Conservation (phyloP, 2,797 vertebrate species). For the Sphaeramia orbicularis region DNA sequence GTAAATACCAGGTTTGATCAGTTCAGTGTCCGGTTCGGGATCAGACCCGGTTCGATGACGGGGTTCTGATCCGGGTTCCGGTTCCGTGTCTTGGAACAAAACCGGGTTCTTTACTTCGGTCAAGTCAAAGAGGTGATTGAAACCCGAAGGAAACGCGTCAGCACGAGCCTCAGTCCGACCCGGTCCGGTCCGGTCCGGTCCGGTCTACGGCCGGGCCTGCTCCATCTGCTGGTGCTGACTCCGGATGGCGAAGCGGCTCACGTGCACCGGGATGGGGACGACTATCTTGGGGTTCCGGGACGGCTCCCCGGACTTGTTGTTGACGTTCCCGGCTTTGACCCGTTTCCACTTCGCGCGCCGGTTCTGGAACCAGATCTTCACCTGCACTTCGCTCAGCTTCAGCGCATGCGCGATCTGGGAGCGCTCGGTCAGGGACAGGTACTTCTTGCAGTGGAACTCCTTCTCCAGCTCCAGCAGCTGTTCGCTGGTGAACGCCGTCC, state of each 20-base stretch:
- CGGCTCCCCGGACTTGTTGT: slow-evolving; percentile 97
- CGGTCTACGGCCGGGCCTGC: slow-evolving; percentile 89
- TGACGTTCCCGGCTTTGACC: slow-evolving; percentile 97
- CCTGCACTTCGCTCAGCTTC: slow-evolving; percentile 98
- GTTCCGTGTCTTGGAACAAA: too few relatives aligned
- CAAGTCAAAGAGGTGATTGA: too few relatives aligned
- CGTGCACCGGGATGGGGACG: slow-evolving; percentile 97
- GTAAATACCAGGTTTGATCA: too few relatives aligned
- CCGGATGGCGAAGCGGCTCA: slow-evolving; percentile 97
- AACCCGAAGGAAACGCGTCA: too few relatives aligned
- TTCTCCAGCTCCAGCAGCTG: slow-evolving; percentile 98
- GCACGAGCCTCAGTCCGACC: too few relatives aligned
- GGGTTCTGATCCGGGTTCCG: too few relatives aligned
- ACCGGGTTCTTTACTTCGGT: too few relatives aligned
- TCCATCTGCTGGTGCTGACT: slow-evolving; percentile 99
- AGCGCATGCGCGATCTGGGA: slow-evolving; percentile 98
- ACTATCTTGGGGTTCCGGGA: slow-evolving; percentile 98
- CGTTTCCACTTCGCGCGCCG: slow-evolving; percentile 97
- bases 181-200: background rate
- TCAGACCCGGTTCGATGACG: too few relatives aligned
- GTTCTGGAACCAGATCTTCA: slow-evolving; percentile 99
- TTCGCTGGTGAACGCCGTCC: slow-evolving; percentile 98
- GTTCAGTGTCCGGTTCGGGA: too few relatives aligned
- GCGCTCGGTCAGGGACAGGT: slow-evolving; percentile 96
- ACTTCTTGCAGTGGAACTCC: slow-evolving; percentile 99